Evolutionary conservation across 2,888 invertebrate species (phyloP).

Genomic region (Tillus elongatus): DNA sequence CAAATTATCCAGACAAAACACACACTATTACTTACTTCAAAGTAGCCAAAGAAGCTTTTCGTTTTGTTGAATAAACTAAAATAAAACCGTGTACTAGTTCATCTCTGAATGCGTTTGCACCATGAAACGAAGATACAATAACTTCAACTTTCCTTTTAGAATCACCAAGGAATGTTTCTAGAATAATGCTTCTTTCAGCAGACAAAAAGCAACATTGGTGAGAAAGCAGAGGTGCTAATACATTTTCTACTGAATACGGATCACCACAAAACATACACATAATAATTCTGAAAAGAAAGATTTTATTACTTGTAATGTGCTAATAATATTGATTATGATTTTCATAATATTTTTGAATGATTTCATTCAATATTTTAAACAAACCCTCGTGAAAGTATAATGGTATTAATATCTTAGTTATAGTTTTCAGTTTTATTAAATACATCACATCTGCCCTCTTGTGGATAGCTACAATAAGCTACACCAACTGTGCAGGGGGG

Average conservation of each 20-base stretch:
- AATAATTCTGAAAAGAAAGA: conserved; percentile 59
- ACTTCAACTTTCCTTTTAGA: conserved; percentile 80
- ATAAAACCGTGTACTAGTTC: conserved; percentile 92
- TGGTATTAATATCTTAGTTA: too few relatives aligned
- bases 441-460: too few relatives aligned
- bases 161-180: conserved; percentile 87
- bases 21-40: conserved; percentile 49
- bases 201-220: conserved; percentile 82
- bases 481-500: too few relatives aligned
- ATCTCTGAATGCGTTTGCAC: conserved; percentile 83
- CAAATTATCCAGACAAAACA: conserved; percentile 4
- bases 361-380: too few relatives aligned
- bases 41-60: conserved; percentile 89
- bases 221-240: conserved; percentile 75
- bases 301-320: too few relatives aligned
- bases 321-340: too few relatives aligned
- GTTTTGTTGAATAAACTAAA: conserved; percentile 86
- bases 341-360: conserved; percentile 2
- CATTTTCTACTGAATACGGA: conserved; percentile 82
- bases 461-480: too few relatives aligned
- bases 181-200: conserved; percentile 77
- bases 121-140: conserved; percentile 91
- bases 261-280: conserved; percentile 97
- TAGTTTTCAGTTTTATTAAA: too few relatives aligned
- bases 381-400: too few relatives aligned